These are phyloP conservation scores for Gila robusta DNA, from an alignment of 2,797 vertebrate genomes.

Conservation along the genomic window DNA sequence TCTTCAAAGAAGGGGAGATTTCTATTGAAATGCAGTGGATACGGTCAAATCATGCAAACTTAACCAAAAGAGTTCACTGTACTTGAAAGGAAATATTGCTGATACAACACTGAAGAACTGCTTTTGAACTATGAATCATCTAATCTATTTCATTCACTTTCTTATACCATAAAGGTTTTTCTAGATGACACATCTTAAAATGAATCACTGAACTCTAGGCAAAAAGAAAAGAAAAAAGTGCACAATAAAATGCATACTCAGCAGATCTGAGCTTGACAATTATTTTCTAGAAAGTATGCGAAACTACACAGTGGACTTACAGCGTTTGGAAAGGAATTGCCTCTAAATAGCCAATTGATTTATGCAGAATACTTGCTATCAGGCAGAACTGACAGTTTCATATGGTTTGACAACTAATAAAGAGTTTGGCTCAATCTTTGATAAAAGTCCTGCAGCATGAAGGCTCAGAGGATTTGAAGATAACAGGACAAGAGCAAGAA, in stretches of 20 bases:
- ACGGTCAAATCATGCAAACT: background rate
- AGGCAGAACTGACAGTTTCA: conserved; percentile 22
- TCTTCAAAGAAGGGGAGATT: background rate
- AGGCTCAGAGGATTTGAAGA: conserved; percentile 27
- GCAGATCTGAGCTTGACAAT: conserved; percentile 6
- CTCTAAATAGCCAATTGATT: conserved; percentile 39
- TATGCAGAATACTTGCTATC: conserved; percentile 39
- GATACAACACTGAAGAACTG: background rate
- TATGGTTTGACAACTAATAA: conserved; percentile 47
- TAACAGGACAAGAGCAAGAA: conserved; percentile 15
- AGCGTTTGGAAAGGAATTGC: conserved; percentile 25
- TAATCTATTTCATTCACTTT: background rate
- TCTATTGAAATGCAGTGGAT: background rate
- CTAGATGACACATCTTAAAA: background rate
- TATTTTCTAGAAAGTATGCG: background rate
- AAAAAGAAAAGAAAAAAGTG: background rate
- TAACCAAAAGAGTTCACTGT: background rate
- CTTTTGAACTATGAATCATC: background rate
- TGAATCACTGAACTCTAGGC: background rate
- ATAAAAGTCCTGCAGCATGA: conserved; percentile 29
- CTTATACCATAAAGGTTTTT: background rate
- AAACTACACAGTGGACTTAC: background rate
- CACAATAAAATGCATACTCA: conserved; percentile 2
- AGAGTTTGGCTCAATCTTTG: conserved; percentile 25
- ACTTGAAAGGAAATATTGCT: background rate